These are phyloP conservation scores for Lumbricus terrestris DNA, from an alignment of 2,888 invertebrate species.

Conservation along the genomic window DNA sequence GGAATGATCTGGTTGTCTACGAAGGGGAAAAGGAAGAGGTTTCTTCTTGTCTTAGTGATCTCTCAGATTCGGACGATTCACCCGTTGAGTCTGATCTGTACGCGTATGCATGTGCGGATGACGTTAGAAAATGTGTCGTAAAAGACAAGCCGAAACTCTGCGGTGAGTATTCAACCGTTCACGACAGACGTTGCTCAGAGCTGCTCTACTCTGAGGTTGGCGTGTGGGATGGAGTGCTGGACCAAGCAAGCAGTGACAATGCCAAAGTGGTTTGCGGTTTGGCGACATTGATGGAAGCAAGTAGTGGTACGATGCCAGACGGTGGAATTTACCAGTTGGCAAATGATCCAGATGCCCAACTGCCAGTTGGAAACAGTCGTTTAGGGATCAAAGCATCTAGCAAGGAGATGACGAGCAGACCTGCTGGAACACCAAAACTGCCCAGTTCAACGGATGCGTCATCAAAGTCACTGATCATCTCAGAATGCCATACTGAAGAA, in stretches of 20 bases:
- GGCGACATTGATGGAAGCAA: neutral
- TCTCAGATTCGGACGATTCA: neutral
- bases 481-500: neutral
- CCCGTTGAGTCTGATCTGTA: neutral
- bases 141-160: constrained; percentile 5
- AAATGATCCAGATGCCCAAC: neutral
- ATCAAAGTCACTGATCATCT: neutral
- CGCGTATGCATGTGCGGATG: neutral
- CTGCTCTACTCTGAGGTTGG: neutral
- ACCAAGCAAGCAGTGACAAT: neutral
- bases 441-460: neutral
- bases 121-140: neutral
- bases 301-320: neutral
- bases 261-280: neutral
- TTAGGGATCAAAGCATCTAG: neutral
- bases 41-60: neutral
- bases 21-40: neutral
- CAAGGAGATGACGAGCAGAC: neutral
- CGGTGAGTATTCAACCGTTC: neutral
- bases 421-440: neutral
- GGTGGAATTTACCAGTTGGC: neutral
- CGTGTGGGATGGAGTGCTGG: neutral
- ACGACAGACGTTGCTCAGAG: neutral
- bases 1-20: neutral
- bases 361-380: neutral